Percentiles rank a stretch among this genome's conserved stretches.
These are phyloP conservation scores for Stegana nigrithorax DNA, from an alignment of 2,888 invertebrate species.

Conservation along the genomic window DNA sequence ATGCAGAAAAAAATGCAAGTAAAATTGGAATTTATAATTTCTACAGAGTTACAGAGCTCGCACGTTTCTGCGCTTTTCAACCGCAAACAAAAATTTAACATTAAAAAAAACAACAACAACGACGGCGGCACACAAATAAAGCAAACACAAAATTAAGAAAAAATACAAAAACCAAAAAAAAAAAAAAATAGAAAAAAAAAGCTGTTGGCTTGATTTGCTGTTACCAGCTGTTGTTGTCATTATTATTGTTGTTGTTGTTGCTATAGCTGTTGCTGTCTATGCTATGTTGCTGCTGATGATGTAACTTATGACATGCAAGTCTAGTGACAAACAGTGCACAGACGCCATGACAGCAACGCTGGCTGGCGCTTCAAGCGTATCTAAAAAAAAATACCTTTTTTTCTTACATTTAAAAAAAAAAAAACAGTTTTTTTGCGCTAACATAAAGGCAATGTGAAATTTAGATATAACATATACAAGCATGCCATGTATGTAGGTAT, in stretches of 20 bases:
- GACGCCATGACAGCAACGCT: conserved; percentile 27
- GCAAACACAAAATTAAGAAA: no score
- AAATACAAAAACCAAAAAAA: neutral
- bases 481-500: no score
- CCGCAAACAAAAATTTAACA: conserved; percentile 43
- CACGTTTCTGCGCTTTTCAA: conserved; percentile 48
- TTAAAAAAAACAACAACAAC: no score
- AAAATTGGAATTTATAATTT: conserved; percentile 60
- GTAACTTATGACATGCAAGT: conserved; percentile 58
- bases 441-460: no score
- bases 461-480: no score
- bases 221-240: conserved; percentile 17
- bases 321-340: conserved; percentile 56
- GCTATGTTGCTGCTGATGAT: conserved; percentile 40
- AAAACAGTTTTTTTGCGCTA: no score
- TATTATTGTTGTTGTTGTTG: conserved; percentile 24
- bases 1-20: conserved; percentile 45
- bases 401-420: no score
- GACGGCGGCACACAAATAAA: no score
- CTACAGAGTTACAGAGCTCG: conserved; percentile 29
- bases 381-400: no score
- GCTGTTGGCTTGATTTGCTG: conserved; percentile 20
- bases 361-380: neutral
- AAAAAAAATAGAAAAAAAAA: conserved; percentile 16
- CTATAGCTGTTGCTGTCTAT: conserved; percentile 31